Conservation (phyloP, 2,888 invertebrate species). For the Hypena proboscidalis region DNA sequence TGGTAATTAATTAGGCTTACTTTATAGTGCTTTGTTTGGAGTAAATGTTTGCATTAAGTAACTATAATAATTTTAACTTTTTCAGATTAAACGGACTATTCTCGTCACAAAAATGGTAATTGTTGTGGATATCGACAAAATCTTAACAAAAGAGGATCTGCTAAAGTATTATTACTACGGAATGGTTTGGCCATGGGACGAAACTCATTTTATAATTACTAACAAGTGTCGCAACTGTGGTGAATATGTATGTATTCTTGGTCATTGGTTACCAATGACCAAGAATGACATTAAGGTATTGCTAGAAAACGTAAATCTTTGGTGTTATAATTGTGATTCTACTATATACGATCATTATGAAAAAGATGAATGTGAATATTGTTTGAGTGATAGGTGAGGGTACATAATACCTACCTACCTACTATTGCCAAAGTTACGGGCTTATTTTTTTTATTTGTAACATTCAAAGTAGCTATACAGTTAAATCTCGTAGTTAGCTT, state of each 20-base stretch:
- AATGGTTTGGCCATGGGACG: slow-evolving; percentile 10
- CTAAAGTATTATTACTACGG: slow-evolving; percentile 12
- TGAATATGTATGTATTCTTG: slow-evolving; percentile 5
- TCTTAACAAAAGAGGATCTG: slow-evolving; percentile 16
- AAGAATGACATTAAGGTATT: slow-evolving; percentile 9
- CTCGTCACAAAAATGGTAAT: slow-evolving; percentile 8
- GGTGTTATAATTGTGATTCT: slow-evolving; percentile 15
- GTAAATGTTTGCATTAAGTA: not conserved
- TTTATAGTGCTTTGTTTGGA: not conserved
- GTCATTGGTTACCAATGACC: slow-evolving; percentile 3
- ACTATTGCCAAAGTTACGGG: too few relatives aligned
- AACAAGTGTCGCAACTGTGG: slow-evolving; percentile 1
- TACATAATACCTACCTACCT: too few relatives aligned
- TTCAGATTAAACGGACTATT: not conserved
- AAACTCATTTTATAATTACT: slow-evolving; percentile 7
- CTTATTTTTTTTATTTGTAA: too few relatives aligned
- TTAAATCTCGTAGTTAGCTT: too few relatives aligned
- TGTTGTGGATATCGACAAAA: slow-evolving; percentile 20
- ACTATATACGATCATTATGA: slow-evolving; percentile 14
- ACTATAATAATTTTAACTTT: not conserved
- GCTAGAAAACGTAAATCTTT: slow-evolving; percentile 9
- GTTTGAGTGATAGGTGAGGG: not conserved
- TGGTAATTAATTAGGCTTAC: not conserved
- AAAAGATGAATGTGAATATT: slow-evolving; percentile 13
- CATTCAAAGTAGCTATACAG: too few relatives aligned